These are phyloP conservation scores for Muraenolepis orangiensis DNA, from an alignment of 2,797 vertebrate species.

Conservation along the genomic window DNA sequence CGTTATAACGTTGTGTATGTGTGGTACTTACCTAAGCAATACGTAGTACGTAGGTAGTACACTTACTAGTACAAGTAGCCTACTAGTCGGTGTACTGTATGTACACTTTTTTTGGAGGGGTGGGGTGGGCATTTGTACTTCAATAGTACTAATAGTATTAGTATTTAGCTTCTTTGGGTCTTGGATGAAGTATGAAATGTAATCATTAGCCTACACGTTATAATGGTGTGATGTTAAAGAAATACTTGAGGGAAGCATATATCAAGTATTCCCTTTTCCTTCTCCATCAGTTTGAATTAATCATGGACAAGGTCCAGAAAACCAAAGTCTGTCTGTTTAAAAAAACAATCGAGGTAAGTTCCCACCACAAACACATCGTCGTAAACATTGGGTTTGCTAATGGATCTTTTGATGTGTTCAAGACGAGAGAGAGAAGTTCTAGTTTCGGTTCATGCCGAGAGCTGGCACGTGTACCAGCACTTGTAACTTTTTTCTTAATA, in stretches of 20 bases:
- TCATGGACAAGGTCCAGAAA: conserved; percentile 92
- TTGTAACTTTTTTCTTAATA: conserved; percentile 15
- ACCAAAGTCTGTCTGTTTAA: conserved; percentile 86
- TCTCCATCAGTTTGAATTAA: conserved; percentile 78
- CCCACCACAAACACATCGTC: too few species aligned
- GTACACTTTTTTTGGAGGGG: background rate
- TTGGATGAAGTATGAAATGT: background rate
- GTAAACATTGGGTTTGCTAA: too few species aligned
- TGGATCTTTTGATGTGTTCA: background rate
- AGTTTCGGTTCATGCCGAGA: background rate
- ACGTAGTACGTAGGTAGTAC: too few species aligned
- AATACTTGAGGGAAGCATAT: background rate
- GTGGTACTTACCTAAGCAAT: too few species aligned
- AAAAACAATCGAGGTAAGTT: conserved; percentile 88
- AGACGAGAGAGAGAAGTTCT: too few species aligned
- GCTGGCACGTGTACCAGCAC: background rate
- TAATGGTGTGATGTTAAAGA: background rate
- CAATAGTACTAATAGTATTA: background rate
- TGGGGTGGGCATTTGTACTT: too few species aligned
- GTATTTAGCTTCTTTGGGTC: background rate
- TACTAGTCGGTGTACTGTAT: too few species aligned
- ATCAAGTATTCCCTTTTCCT: background rate
- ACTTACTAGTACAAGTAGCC: background rate
- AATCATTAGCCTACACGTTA: background rate
- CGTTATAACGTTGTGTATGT: too few species aligned